Percentiles rank a stretch among this genome's conserved stretches.
These are phyloP conservation scores for Thalassoma bifasciatum DNA, from an alignment of 2,113 vertebrate genomes.

Conservation along the genomic window DNA sequence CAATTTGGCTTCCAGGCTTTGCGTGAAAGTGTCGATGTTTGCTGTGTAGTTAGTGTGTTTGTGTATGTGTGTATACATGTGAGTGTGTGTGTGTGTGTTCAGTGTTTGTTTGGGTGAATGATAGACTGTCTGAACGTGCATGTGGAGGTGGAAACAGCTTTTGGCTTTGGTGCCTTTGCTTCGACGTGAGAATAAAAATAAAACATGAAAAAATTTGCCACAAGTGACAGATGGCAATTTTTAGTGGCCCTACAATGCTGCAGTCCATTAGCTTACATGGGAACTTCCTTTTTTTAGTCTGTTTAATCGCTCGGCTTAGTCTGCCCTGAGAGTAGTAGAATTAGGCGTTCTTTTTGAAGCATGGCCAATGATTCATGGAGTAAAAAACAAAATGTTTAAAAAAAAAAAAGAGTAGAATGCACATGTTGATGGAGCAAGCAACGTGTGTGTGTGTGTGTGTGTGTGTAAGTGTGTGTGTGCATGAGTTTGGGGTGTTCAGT, in stretches of 20 bases:
- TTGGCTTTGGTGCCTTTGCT: constrained; percentile 96
- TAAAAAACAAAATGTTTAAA: constrained; percentile 46
- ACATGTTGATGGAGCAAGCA: constrained; percentile 72
- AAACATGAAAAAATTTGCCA: constrained; percentile 87
- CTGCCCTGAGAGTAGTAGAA: constrained; percentile 82
- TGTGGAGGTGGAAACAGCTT: constrained; percentile 85
- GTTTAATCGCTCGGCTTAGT: constrained; percentile 85
- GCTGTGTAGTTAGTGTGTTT: constrained; percentile 29
- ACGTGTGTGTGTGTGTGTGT: constrained; percentile 50
- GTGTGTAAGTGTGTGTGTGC: constrained; percentile 51
- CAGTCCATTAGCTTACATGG: constrained; percentile 97
- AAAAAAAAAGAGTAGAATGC: constrained; percentile 64
- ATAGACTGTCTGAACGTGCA: constrained; percentile 42
- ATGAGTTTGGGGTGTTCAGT: constrained; percentile 74
- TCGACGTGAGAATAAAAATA: constrained; percentile 83
- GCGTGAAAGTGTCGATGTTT: constrained; percentile 46
- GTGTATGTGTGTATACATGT: constrained; percentile 6
- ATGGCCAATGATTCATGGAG: constrained; percentile 79
- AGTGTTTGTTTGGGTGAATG: constrained; percentile 26
- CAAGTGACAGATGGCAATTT: constrained; percentile 96
- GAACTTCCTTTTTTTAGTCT: constrained; percentile 86
- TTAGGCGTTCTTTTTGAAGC: constrained; percentile 80
- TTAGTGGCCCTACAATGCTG: constrained; percentile 99
- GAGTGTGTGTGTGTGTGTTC: constrained; percentile 11
- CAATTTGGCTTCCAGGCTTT: constrained; percentile 85